phyloP scores from a whole-genome alignment of 2,888 invertebrate species.

The Philhelius pedissequus region DNA sequence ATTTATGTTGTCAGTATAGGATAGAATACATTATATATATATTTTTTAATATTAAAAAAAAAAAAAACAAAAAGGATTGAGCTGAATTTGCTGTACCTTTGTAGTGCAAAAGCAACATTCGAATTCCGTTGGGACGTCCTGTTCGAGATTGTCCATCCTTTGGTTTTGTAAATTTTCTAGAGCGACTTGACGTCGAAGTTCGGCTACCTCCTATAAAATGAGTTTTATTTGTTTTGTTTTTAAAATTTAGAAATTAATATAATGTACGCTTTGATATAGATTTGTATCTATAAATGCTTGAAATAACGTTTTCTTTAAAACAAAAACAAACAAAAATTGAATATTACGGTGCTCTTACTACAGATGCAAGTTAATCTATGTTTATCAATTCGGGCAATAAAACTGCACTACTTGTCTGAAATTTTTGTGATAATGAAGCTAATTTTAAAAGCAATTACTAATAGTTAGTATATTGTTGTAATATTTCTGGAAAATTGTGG shows the following conservation, averaged over 20 bases:
- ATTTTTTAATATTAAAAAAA: neutral
- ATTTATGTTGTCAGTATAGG: neutral
- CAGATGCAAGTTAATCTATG: constrained; percentile 6
- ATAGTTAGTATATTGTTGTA: neutral
- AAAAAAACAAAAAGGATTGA: neutral
- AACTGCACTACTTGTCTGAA: neutral
- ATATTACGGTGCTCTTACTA: constrained; percentile 10
- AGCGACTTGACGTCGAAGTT: constrained; percentile 79
- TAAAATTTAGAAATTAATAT: neutral
- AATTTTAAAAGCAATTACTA: neutral
- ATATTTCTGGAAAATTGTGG: neutral
- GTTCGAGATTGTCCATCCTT: constrained; percentile 84
- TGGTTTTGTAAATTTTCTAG: constrained; percentile 79
- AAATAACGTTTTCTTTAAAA: neutral
- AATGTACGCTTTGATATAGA: neutral
- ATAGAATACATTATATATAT: neutral
- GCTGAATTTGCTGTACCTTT: constrained; percentile 83
- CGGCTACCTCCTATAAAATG: constrained; percentile 79
- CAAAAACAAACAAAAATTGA: neutral
- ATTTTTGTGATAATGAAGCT: neutral
- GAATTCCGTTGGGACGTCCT: constrained; percentile 96
- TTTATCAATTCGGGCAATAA: neutral
- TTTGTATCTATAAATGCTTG: constrained; percentile 10
- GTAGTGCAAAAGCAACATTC: constrained; percentile 98
- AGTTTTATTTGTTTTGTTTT: constrained; percentile 67